These are phyloP conservation scores for Jaculus jaculus DNA, from an alignment of 2,113 vertebrate genomes.

Conservation along the genomic window DNA sequence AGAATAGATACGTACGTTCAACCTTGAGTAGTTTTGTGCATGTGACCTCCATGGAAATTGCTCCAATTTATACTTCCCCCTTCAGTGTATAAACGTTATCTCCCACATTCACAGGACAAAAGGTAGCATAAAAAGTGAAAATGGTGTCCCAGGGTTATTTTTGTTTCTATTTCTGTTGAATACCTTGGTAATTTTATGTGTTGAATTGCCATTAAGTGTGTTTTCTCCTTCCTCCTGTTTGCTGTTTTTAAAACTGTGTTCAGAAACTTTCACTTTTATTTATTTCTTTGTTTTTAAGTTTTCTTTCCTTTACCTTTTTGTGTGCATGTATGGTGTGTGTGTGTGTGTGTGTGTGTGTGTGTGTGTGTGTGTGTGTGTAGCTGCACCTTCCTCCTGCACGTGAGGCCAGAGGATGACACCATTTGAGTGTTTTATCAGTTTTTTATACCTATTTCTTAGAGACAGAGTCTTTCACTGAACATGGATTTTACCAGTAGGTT, in stretches of 20 bases:
- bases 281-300: too few species aligned
- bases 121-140: not conserved
- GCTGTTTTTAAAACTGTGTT: not conserved
- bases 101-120: not conserved
- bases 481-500: too few species aligned
- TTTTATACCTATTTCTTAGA: too few species aligned
- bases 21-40: constrained; percentile 11
- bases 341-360: too few species aligned
- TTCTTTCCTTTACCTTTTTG: too few species aligned
- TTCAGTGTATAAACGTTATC: not conserved
- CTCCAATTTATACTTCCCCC: not conserved
- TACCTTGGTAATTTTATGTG: not conserved
- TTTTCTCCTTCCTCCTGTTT: not conserved
- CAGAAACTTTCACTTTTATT: not conserved
- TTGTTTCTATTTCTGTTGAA: not conserved
- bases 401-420: too few species aligned
- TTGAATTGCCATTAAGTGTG: not conserved
- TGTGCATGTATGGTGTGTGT: too few species aligned
- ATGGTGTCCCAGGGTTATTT: not conserved
- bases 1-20: not conserved
- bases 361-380: too few species aligned
- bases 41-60: not conserved
- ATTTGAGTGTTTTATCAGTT: too few species aligned
- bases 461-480: too few species aligned
- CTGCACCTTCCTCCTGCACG: too few species aligned